Percentiles rank a stretch among this genome's conserved stretches.
Evolutionary conservation across 2,797 vertebrate genomes (phyloP).

Genomic region (Sebastes steindachneri): DNA sequence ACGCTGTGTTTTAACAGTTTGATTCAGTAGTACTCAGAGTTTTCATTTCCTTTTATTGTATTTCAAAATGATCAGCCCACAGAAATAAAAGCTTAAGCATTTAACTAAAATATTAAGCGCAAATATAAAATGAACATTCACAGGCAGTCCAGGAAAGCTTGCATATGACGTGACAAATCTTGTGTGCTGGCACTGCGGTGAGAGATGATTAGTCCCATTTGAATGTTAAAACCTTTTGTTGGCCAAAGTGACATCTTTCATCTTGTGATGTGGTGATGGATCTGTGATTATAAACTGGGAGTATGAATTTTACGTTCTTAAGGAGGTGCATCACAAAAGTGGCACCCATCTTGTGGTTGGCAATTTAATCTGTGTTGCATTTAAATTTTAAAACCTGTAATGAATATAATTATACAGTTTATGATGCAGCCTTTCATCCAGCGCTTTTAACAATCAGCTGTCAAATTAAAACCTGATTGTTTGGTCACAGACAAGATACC

Average conservation of each 20-base stretch:
- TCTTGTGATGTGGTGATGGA: not conserved
- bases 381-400: not conserved
- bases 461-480: not conserved
- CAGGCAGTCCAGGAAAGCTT: not conserved
- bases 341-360: not conserved
- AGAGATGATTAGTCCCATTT: not conserved
- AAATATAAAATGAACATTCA: not conserved
- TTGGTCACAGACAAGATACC: not conserved
- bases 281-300: not conserved
- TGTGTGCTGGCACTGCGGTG: not conserved
- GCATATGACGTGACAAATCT: not conserved
- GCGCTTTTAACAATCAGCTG: not conserved
- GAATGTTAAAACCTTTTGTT: conserved; percentile 19
- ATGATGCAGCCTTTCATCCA: not conserved
- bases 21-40: not conserved
- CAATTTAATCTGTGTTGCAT: not conserved
- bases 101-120: not conserved
- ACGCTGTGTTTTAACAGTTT: not conserved
- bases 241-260: not conserved
- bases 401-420: not conserved
- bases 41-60: not conserved
- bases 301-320: not conserved
- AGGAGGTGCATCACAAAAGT: not conserved
- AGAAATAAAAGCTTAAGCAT: not conserved
- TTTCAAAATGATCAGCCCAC: not conserved